Base-by-base conservation (phyloP, 2,113 vertebrate genomes). In the Sarotherodon lohbergeri region DNA sequence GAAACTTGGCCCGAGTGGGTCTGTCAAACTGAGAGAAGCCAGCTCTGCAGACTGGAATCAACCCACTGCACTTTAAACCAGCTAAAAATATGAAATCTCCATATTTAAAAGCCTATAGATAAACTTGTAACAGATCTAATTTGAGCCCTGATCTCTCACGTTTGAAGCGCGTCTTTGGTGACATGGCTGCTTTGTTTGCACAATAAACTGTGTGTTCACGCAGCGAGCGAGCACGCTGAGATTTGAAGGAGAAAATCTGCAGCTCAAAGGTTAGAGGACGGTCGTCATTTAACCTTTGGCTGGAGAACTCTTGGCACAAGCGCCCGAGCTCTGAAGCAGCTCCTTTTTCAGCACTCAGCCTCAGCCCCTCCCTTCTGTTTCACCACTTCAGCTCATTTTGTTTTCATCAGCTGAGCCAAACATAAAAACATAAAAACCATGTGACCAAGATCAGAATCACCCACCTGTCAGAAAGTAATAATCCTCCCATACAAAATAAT, bases 261-360 rank as follows among this genome's bases (percentile, higher is more conserved):
- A 66, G 61, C 61, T 68, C 63, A 24, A 24, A 73, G 66, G 39
- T 73, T 2, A 1, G 5, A 43, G 7, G 0, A 61, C 19, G 1
- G 12, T 13, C 2, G 11, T 27, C 48, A 12, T 14, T 57, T 3
- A 52, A 41, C 68, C 71, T 80, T 83, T 71, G 59, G 32, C 50
- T 1, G 46, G 4, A 13, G 43, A 46, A 24, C 57, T 57, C 73
- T 71, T 46, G 48, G 81, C 59, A 12, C 1, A 8, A 8, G 43
- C 12, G 39, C 85, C 36, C 6, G 14, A 48, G 56, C 66, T 36
- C 78, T 6, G 29, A 11, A 14, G 3, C 17, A 6, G 68, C 24
- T 87, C 68, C 14, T 22, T 39, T 84, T 81, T 32, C 82, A 57
- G 78, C 19, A 59, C 4, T 39, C 17, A 24, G n/a, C 52, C 12